Evolutionary conservation across 2,888 invertebrate species (phyloP), one percentile per base, ranked within the genome.

Genomic region (Philonicus albiceps): DNA sequence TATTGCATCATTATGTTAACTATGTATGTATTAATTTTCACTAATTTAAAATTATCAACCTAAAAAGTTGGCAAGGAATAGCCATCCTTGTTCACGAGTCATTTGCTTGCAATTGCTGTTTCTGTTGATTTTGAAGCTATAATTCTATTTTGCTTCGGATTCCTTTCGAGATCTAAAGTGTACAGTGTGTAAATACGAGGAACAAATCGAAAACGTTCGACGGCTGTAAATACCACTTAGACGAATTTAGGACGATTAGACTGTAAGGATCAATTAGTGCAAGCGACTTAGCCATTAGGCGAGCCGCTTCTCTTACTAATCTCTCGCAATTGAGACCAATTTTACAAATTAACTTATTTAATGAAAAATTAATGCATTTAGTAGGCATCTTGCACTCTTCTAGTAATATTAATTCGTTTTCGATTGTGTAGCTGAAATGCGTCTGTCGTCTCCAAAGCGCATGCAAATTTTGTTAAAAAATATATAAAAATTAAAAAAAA

Each of bases 171-270:
- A 64, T 64, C 64, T 64, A 64, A 64, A 64, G 27, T 64, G 64
- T 64, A 64, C 64, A 64, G 64, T 64, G 64, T 64, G 64, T 64
- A 64, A 64, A 64, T 64, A 64, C 64, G 22, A 64, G 27, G 64
- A 64, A 64, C 7, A 64, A 64, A 64, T 27, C 64, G 64, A 78
- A 78, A 40, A 49, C 30, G 27, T 78, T 78, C 40, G 11, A 78
- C 22, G 78, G 49, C 49, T 78, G 78, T 78, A 78, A 78, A 78
- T 78, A 78, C 2, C 30, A 78, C 49, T 78, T 78, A 78, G 78
- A 78, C 78, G 78, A 78, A 78, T 78, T 78, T 78, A 78, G 49
- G 30, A 64, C 27, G 27, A 64, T 64, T 64, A 64, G 64, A 53
- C 22, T 64, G 13, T 64, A 64, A 64, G 64, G 64, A 64, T 64